Evolutionary conservation across 2,797 vertebrate species (phyloP), one percentile per base, ranked within the genome.

Genomic region (Poecilia wingei): DNA sequence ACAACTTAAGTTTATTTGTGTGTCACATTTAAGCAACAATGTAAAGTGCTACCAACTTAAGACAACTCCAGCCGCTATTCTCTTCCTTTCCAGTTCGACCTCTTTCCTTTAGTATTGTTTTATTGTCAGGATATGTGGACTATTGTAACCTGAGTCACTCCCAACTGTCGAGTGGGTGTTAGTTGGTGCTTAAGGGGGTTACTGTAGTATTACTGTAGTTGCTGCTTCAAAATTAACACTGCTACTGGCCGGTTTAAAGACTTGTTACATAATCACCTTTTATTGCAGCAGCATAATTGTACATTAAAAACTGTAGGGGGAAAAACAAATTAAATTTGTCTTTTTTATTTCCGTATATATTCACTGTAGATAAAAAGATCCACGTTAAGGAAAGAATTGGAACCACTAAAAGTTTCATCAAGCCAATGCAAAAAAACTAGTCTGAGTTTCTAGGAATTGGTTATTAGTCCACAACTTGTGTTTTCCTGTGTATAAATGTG

Each of bases 241-340:
- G 22, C 41, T 69, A 1, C 1, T 69, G 41, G 64, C 4, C 20
- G 64, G 64, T 3, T 25, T 43, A 43, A 68, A 55, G 47, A 41
- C 28, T 49, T 1, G 12, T 88, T 86, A 84, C 80, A 64, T 84
- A 88, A 86, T 75, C 20, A 13, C 36, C 10, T 36, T 13, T 36
- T n/a, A 18, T 9, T 22, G 28, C 57, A 16, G 28, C n/a, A 61
- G 10, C 57, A 16, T 31, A 16, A 33, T 61, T 28, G 5, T 33
- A 61, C 28, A 33, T 13, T 14, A 14, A 70, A n/a, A n/a, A 45
- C 2, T n/a, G 31, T 25, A 0, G 4, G 39, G 0, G 0, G 10
- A 22, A 41, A 61, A 61, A 31, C n/a, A 64, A 16, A 59, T 31
- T 31, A 31, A 31, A 31, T 31, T 31, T 31, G 31, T 33, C 59